Percentiles rank a stretch among this genome's conserved stretches.
Conservation (phyloP, 2,888 invertebrate genomes). For the Noctua fimbriata region DNA sequence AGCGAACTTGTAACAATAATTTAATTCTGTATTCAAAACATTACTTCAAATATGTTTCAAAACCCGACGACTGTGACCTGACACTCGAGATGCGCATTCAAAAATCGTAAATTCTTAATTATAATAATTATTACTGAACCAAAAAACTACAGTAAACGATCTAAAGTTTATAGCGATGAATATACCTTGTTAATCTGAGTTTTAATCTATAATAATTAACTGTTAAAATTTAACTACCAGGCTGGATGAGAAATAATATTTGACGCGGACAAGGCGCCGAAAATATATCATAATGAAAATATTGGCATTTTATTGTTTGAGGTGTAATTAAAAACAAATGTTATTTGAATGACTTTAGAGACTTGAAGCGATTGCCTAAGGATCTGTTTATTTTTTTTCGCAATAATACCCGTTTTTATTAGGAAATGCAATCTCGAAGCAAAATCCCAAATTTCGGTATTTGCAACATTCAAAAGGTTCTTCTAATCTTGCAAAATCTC, state of each 20-base stretch:
- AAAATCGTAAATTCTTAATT: slow-evolving; percentile 58
- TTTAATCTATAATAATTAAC: slow-evolving; percentile 65
- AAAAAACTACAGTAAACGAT: slow-evolving; percentile 55
- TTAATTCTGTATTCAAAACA: background rate
- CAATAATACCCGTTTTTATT: background rate
- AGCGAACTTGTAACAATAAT: background rate
- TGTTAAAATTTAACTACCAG: slow-evolving; percentile 59
- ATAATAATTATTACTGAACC: slow-evolving; percentile 50
- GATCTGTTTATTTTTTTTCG: background rate
- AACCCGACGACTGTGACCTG: slow-evolving; percentile 49
- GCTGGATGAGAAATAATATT: slow-evolving; percentile 46
- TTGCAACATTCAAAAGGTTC: background rate
- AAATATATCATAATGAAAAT: slow-evolving; percentile 42
- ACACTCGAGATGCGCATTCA: slow-evolving; percentile 39
- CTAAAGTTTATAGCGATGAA: slow-evolving; percentile 56
- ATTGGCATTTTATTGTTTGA: slow-evolving; percentile 33
- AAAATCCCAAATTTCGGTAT: background rate
- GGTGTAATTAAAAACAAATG: slow-evolving; percentile 42
- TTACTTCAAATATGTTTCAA: slow-evolving; percentile 2
- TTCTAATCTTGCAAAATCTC: background rate
- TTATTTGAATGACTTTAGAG: background rate
- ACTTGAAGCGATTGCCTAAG: background rate
- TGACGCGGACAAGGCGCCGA: slow-evolving; percentile 35
- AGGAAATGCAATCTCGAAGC: background rate
- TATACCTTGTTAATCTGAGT: slow-evolving; percentile 59